A percentile compares a stretch with the other conserved stretches of the same genome.
Evolutionary conservation across 2,113 vertebrate genomes (phyloP).

Genomic region (Procapra przewalskii): DNA sequence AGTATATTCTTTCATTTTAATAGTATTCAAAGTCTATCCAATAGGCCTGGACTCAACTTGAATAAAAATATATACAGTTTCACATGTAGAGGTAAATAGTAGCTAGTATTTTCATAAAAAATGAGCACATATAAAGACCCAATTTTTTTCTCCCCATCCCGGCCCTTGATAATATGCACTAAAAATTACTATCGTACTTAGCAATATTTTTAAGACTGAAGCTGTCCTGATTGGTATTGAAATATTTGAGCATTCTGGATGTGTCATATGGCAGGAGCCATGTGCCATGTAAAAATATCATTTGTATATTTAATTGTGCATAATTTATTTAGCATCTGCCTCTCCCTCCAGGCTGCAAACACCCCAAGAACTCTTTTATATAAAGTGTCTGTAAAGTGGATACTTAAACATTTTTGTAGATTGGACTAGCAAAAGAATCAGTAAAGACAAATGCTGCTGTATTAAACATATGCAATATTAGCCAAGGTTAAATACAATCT

Average conservation of each 20-base stretch:
- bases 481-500: not conserved
- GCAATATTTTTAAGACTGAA: slow-evolving; percentile 40
- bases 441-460: not conserved
- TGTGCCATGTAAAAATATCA: not conserved
- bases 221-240: not conserved
- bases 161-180: not conserved
- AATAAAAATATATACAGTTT: not conserved
- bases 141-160: not conserved
- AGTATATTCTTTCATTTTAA: not conserved
- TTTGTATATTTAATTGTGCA: not conserved
- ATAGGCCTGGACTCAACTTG: not conserved
- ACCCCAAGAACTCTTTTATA: not conserved
- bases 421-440: not conserved
- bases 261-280: not conserved
- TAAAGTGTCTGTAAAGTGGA: not conserved
- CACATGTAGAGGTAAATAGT: not conserved
- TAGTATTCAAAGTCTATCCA: not conserved
- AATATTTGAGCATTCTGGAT: not conserved
- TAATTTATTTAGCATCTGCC: not conserved
- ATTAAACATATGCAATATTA: not conserved
- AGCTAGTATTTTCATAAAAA: not conserved
- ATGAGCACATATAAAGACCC: not conserved
- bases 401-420: not conserved
- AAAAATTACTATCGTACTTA: not conserved
- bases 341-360: not conserved